Evolutionary conservation across 2,888 invertebrate genomes (phyloP).

Genomic region (Clanis bilineata): DNA sequence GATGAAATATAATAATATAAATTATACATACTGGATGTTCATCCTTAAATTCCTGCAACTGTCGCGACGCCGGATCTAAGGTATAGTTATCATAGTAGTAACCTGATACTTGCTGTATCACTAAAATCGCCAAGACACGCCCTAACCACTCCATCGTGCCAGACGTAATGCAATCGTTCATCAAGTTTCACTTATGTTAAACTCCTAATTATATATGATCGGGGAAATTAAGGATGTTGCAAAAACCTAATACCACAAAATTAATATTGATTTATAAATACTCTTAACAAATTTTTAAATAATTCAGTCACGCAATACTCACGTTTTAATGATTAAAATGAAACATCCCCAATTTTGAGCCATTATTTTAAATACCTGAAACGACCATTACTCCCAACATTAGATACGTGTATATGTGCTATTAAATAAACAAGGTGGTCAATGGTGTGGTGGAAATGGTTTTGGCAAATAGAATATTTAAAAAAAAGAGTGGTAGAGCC

Average conservation of each 20-base stretch:
- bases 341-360: background rate
- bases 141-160: background rate
- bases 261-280: background rate
- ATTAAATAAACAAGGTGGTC: background rate
- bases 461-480: too few relatives aligned
- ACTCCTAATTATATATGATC: conserved; percentile 1
- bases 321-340: background rate
- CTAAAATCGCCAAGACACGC: background rate
- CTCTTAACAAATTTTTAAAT: background rate
- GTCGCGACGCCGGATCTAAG: conserved; percentile 51
- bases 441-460: too few relatives aligned
- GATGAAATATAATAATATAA: conserved; percentile 37
- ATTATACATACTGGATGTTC: conserved; percentile 48
- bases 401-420: too few relatives aligned
- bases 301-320: background rate
- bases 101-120: background rate
- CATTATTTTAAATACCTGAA: background rate
- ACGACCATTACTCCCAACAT: background rate
- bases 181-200: background rate
- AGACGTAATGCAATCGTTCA: background rate
- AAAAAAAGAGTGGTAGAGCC: too few relatives aligned
- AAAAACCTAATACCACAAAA: background rate
- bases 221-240: background rate
- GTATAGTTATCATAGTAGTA: conserved; percentile 24
- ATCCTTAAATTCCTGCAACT: conserved; percentile 26